Evolutionary conservation across 1,140 invertebrate genomes (phyloP).

Genomic region (Drosophila erecta): DNA sequence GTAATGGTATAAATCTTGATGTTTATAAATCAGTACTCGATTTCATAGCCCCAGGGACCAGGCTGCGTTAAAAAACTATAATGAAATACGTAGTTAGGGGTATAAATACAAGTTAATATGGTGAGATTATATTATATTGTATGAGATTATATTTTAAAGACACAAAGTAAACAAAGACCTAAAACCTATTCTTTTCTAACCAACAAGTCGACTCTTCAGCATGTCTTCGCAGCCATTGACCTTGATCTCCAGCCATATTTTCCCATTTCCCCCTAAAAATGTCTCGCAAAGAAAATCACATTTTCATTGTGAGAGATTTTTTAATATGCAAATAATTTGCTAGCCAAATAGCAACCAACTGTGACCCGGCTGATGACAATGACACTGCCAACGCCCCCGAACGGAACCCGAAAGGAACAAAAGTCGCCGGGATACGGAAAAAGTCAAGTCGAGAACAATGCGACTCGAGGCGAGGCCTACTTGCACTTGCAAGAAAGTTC

Average conservation of each 20-base stretch:
- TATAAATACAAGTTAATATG: neutral
- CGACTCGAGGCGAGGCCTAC: slow-evolving; percentile 54
- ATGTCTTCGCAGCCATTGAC: slow-evolving; percentile 3
- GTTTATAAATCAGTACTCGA: slow-evolving; percentile 71
- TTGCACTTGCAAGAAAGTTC: slow-evolving; percentile 65
- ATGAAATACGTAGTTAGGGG: neutral
- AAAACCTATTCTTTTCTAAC: neutral
- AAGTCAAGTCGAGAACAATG: slow-evolving; percentile 83
- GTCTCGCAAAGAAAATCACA: slow-evolving; percentile 38
- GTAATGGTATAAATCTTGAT: slow-evolving; percentile 77
- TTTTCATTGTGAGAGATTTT: slow-evolving; percentile 36
- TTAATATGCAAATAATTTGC: slow-evolving; percentile 83
- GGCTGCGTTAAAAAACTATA: neutral
- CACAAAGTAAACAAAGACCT: too few species aligned
- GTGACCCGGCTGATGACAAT: slow-evolving; percentile 78
- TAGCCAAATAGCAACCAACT: slow-evolving; percentile 80
- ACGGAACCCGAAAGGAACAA: slow-evolving; percentile 34
- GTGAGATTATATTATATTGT: neutral
- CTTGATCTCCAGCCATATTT: slow-evolving; percentile 21
- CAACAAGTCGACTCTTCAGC: neutral
- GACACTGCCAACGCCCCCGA: slow-evolving; percentile 70
- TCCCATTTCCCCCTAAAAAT: slow-evolving; percentile 16
- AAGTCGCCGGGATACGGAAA: slow-evolving; percentile 54
- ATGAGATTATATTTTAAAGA: too few species aligned
- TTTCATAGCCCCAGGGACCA: slow-evolving; percentile 47